A percentile compares a stretch with the other conserved stretches of the same genome.
Conservation (phyloP, 2,888 invertebrate species). For the Tiliacea aurago region DNA sequence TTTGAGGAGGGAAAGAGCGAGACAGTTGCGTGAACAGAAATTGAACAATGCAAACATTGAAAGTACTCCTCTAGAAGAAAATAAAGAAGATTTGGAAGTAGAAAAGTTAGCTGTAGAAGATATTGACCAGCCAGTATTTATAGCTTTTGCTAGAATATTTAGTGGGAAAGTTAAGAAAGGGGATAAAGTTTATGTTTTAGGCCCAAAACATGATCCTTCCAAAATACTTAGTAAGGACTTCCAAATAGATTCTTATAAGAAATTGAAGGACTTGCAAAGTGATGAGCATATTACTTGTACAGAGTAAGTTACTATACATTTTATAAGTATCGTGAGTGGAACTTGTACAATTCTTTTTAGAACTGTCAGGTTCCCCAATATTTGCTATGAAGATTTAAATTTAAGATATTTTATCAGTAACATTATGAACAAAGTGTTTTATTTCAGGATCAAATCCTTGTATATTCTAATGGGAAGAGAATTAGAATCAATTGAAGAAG, state of each 20-base stretch:
- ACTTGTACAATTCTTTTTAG: too few relatives aligned
- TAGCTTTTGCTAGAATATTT: conserved; percentile 98
- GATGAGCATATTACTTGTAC: conserved; percentile 92
- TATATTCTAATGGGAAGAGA: conserved; percentile 98
- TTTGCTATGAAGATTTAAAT: not conserved
- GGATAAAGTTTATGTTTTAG: conserved; percentile 95
- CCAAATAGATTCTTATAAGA: conserved; percentile 84
- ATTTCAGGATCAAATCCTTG: conserved; percentile 92
- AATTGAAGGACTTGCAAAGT: conserved; percentile 91
- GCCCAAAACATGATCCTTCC: conserved; percentile 96
- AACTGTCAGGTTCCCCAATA: not conserved
- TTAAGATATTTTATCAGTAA: not conserved
- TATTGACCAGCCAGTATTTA: conserved; percentile 92
- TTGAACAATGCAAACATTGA: conserved; percentile 72
- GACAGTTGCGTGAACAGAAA: conserved; percentile 91
- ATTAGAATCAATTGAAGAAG: conserved; percentile 94
- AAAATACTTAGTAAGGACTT: conserved; percentile 86
- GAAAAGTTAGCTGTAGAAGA: conserved; percentile 78
- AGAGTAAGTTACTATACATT: conserved; percentile 80
- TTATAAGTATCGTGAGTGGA: not conserved
- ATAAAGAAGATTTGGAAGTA: conserved; percentile 69
- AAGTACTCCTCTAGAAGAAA: conserved; percentile 65
- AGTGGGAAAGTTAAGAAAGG: conserved; percentile 95
- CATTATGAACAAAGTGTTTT: not conserved
- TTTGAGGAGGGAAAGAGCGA: conserved; percentile 92